Percentiles rank a stretch among this genome's conserved stretches.
Conservation (phyloP, 2,888 invertebrate species). For the Tetranychus truncatus region DNA sequence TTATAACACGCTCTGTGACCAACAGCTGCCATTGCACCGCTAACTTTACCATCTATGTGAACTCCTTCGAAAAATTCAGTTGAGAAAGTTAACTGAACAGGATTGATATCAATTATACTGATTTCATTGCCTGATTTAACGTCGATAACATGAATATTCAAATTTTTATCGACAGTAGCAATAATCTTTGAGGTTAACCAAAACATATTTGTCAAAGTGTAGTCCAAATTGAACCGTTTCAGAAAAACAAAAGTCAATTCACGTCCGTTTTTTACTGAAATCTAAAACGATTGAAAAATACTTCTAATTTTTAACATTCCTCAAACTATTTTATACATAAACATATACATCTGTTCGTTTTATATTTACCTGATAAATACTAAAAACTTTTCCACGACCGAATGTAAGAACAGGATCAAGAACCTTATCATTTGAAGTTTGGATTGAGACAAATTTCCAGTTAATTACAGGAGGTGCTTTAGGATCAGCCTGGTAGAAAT, state of each 20-base stretch:
- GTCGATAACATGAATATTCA: constrained; percentile 69
- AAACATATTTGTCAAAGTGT: constrained; percentile 46
- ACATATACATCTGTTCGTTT: constrained; percentile 33
- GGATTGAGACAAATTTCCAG: constrained; percentile 76
- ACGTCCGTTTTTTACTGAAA: constrained; percentile 3
- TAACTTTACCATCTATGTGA: constrained; percentile 85
- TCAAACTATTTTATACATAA: too few relatives aligned
- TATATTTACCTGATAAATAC: constrained; percentile 54
- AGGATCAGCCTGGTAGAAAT: constrained; percentile 35
- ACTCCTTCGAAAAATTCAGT: constrained; percentile 73
- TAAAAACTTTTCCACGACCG: constrained; percentile 60
- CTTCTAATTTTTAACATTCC: too few relatives aligned
- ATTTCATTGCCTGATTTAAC: constrained; percentile 69
- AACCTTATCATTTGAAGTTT: constrained; percentile 44
- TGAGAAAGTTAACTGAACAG: constrained; percentile 62
- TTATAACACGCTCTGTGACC: constrained; percentile 58
- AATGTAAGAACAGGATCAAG: constrained; percentile 73
- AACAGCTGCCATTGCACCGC: constrained; percentile 54
- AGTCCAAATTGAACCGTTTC: constrained; percentile 50
- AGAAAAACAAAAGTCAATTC: constrained; percentile 44
- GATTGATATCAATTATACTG: constrained; percentile 57
- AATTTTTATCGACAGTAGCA: constrained; percentile 63
- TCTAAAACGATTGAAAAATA: constrained; percentile 28
- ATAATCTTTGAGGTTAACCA: constrained; percentile 66
- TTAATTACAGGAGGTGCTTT: constrained; percentile 69